These are phyloP conservation scores for Patagioenas fasciata DNA, from an alignment of 2,113 vertebrate species.

Conservation along the genomic window DNA sequence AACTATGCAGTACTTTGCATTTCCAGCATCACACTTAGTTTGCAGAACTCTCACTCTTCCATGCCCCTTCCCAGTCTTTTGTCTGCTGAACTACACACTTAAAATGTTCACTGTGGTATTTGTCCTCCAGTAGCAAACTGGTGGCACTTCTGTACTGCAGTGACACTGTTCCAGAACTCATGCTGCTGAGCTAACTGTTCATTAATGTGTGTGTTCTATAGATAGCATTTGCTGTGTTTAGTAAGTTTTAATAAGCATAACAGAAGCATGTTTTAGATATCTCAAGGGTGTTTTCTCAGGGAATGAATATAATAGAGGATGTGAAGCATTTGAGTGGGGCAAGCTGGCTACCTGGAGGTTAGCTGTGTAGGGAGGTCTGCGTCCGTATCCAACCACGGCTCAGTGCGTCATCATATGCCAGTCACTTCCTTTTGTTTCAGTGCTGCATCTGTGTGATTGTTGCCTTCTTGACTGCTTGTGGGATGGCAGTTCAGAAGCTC, in stretches of 20 bases:
- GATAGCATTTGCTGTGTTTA: slow-evolving; percentile 20
- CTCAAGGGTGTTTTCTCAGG: background rate
- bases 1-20: background rate
- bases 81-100: background rate
- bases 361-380: background rate
- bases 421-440: background rate
- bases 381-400: background rate
- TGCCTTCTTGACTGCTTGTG: background rate
- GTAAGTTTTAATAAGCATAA: background rate
- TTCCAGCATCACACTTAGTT: background rate
- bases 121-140: background rate
- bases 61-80: background rate
- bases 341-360: background rate
- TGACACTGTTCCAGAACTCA: background rate
- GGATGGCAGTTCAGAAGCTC: background rate
- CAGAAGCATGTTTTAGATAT: background rate
- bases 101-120: background rate
- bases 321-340: background rate
- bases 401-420: background rate
- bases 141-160: background rate
- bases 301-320: background rate
- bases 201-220: slow-evolving; percentile 13
- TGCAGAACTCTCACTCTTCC: background rate
- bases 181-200: slow-evolving; percentile 34
- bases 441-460: background rate